Conservation (phyloP, 2,888 invertebrate species). For the Phania funesta region DNA sequence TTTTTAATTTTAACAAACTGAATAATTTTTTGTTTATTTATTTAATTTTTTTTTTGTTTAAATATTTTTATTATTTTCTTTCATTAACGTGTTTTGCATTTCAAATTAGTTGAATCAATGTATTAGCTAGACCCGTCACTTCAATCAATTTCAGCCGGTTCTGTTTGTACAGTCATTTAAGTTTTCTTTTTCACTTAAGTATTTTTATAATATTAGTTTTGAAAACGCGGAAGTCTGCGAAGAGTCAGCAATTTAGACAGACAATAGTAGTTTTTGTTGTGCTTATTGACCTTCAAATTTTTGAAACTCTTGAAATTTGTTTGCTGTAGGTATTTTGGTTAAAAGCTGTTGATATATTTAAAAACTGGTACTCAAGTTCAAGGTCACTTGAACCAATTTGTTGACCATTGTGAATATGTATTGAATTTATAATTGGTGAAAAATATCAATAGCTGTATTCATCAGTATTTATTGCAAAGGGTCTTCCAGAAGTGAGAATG, state of each 20-base stretch:
- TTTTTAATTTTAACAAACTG: background rate
- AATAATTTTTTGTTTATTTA: background rate
- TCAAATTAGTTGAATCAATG: background rate
- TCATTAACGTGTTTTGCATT: conserved; percentile 44
- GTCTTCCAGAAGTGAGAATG: too few species aligned
- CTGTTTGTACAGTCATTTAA: background rate
- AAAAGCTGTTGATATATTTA: too few species aligned
- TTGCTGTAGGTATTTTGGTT: too few species aligned
- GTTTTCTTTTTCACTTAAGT: background rate
- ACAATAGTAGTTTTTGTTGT: background rate
- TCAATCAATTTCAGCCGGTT: background rate
- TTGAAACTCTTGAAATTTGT: too few species aligned
- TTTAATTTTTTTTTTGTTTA: background rate
- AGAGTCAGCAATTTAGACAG: background rate
- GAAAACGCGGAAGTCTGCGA: conserved; percentile 29
- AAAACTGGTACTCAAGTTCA: too few species aligned
- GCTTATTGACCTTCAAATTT: conserved; percentile 25
- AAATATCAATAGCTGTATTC: too few species aligned
- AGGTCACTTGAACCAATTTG: too few species aligned
- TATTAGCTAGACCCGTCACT: background rate
- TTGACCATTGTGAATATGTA: too few species aligned
- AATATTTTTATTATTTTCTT: conserved; percentile 49
- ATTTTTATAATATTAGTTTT: background rate
- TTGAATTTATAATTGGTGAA: too few species aligned
- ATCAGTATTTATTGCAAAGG: too few species aligned